phyloP scores from a whole-genome alignment of 2,888 invertebrate genomes.

The Lamellibrachia columna region DNA sequence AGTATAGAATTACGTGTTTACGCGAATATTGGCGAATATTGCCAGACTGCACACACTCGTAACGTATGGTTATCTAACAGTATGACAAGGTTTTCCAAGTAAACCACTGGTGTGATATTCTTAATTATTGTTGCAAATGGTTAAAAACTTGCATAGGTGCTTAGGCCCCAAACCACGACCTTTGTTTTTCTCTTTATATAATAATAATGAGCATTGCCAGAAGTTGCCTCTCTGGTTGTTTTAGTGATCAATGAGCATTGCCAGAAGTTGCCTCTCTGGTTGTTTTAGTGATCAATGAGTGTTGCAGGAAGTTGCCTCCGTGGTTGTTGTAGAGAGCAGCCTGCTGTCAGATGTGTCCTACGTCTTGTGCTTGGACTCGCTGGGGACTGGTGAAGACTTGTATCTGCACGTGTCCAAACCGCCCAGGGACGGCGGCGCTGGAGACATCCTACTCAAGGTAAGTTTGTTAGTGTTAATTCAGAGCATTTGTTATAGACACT shows the following conservation, averaged over 20 bases:
- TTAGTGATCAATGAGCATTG: not conserved
- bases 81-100: no score
- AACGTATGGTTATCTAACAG: no score
- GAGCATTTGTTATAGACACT: not conserved
- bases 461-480: conserved; percentile 16
- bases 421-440: conserved; percentile 84
- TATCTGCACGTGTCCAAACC: conserved; percentile 96
- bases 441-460: conserved; percentile 70
- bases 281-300: not conserved
- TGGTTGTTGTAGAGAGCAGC: conserved; percentile 52
- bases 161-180: no score
- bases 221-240: conserved; percentile 18
- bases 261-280: not conserved
- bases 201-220: not conserved
- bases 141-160: no score
- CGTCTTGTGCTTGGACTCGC: conserved; percentile 85
- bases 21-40: no score
- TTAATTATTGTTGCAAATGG: no score
- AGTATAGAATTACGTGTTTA: no score
- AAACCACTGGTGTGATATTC: no score
- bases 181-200: no score
- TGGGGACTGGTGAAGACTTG: conserved; percentile 75
- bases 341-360: conserved; percentile 83
- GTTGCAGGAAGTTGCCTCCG: not conserved
- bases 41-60: no score